Conservation (phyloP, 1,140 invertebrate species). For the Leguminivora glycinivorella region DNA sequence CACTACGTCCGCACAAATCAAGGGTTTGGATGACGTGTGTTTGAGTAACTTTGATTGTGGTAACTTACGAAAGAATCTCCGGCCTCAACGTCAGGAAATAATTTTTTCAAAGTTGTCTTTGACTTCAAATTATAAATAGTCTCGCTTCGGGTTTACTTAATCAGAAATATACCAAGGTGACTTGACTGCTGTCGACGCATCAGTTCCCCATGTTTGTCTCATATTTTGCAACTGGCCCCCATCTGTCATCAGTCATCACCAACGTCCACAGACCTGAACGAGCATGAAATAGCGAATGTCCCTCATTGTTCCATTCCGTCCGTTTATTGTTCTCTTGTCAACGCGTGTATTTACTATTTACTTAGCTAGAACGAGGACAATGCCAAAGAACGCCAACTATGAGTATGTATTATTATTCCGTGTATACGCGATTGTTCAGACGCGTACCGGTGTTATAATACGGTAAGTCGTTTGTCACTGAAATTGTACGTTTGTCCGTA, state of each 20-base stretch:
- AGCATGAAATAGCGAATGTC: constrained; percentile 5
- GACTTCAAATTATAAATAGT: too few species aligned
- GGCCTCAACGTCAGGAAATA: not conserved
- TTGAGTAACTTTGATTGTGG: not conserved
- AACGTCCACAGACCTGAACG: not conserved
- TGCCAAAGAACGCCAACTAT: constrained; percentile 8
- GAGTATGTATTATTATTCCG: too few species aligned
- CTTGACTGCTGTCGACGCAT: not conserved
- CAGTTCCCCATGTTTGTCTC: not conserved
- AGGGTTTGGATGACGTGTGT: not conserved
- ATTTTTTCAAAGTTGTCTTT: too few species aligned
- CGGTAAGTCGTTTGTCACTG: too few species aligned
- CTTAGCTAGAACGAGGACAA: constrained; percentile 21
- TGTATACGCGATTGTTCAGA: not conserved
- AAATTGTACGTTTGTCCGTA: too few species aligned
- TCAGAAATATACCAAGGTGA: too few species aligned
- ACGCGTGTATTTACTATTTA: constrained; percentile 15
- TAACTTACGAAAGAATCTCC: not conserved
- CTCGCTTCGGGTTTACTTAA: too few species aligned
- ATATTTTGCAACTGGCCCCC: not conserved
- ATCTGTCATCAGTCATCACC: not conserved
- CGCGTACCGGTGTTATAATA: not conserved
- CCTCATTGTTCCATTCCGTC: constrained; percentile 3
- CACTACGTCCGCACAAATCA: not conserved
- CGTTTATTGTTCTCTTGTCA: constrained; percentile 23